Evolutionary conservation across 2,888 invertebrate genomes (phyloP).

Genomic region (Tigriopus californicus): DNA sequence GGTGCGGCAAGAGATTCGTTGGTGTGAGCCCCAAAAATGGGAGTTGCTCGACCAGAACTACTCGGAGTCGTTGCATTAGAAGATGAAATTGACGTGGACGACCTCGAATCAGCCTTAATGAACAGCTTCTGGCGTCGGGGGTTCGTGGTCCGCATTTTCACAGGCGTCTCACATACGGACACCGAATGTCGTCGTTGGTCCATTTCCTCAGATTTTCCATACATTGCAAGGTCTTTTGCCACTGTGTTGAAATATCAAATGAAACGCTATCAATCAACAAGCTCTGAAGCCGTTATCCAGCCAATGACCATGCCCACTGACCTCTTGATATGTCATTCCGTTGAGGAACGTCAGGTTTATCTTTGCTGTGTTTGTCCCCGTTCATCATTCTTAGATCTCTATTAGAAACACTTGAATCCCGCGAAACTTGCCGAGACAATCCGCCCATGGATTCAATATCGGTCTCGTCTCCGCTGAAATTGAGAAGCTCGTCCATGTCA

Average conservation of each 20-base stretch:
- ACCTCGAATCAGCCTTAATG: background rate
- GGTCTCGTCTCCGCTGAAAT: conserved; percentile 9
- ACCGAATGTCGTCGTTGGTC: background rate
- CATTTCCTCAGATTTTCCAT: background rate
- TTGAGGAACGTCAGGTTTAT: background rate
- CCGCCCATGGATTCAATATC: background rate
- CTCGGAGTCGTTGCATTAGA: background rate
- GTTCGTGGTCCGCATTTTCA: background rate
- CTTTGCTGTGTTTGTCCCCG: background rate
- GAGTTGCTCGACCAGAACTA: background rate
- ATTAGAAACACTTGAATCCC: background rate
- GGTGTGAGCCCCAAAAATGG: background rate
- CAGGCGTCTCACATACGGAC: background rate
- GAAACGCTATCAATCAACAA: no score
- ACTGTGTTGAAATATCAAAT: no score
- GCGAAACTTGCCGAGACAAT: background rate
- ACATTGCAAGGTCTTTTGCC: no score
- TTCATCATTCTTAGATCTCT: background rate
- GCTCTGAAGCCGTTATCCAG: no score
- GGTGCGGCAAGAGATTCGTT: no score
- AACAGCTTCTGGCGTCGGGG: background rate
- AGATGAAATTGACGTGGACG: background rate
- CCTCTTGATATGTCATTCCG: no score
- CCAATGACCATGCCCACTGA: no score
- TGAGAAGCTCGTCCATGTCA: conserved; percentile 2